These are phyloP conservation scores for Leucoraja ocellata DNA, from an alignment of 2,797 vertebrate genomes.

Conservation along the genomic window DNA sequence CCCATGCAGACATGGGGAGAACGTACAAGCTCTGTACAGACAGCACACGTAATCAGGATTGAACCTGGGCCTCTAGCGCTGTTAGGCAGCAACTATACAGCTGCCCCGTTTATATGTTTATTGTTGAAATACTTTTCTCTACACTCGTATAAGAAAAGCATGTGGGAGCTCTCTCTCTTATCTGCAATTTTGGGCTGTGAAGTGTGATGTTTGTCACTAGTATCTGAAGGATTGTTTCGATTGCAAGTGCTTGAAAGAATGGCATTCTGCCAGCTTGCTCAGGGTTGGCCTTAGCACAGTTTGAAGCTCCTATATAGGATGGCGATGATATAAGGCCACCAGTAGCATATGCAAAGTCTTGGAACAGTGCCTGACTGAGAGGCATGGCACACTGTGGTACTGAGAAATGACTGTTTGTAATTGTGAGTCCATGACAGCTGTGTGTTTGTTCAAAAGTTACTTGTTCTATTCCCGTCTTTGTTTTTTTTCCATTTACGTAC, in stretches of 20 bases:
- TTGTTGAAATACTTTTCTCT: background rate
- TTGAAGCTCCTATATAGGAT: background rate
- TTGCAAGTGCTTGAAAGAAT: background rate
- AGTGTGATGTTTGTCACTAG: background rate
- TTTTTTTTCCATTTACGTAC: background rate
- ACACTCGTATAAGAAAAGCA: background rate
- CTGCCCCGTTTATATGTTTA: background rate
- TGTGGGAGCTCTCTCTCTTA: background rate
- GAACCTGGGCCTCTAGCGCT: no score
- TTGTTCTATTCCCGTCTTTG: background rate
- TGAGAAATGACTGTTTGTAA: constrained; percentile 25
- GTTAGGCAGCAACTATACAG: no score
- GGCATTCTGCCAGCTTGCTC: background rate
- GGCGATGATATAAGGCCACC: background rate
- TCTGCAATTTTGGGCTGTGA: background rate
- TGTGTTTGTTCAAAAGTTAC: background rate
- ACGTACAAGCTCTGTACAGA: no score
- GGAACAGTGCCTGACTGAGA: constrained; percentile 16
- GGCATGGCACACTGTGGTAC: constrained; percentile 14
- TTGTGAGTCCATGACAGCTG: constrained; percentile 15
- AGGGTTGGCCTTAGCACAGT: background rate
- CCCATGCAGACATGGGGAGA: no score
- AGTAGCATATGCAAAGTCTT: background rate
- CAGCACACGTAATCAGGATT: no score
- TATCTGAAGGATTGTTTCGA: background rate